A percentile compares a stretch with the other conserved stretches of the same genome.
These are phyloP conservation scores for Lochmaea crataegi DNA, from an alignment of 2,888 invertebrate genomes.

Conservation along the genomic window DNA sequence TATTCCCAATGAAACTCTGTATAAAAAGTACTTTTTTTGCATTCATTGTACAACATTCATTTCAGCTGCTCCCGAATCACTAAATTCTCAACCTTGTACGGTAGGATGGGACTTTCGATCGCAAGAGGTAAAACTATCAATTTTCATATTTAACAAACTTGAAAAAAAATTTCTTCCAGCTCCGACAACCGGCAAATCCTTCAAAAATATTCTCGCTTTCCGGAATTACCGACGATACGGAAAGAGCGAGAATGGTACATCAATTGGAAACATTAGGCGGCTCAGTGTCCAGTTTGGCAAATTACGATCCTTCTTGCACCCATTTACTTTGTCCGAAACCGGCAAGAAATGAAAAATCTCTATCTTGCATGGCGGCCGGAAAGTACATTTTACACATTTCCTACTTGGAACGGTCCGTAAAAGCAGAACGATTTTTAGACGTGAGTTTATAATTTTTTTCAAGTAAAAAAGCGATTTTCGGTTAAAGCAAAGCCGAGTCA, in stretches of 20 bases:
- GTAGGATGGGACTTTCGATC: slow-evolving; percentile 79
- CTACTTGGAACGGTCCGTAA: slow-evolving; percentile 78
- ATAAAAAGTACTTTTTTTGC: not conserved
- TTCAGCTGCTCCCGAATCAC: not conserved
- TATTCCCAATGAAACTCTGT: too few relatives aligned
- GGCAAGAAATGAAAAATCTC: slow-evolving; percentile 86
- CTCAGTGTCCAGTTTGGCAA: slow-evolving; percentile 67
- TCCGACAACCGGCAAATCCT: slow-evolving; percentile 15
- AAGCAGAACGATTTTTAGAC: slow-evolving; percentile 72
- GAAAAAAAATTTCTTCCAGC: not conserved
- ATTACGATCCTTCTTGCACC: slow-evolving; percentile 74
- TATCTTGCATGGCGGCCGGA: slow-evolving; percentile 88
- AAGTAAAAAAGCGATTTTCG: too few relatives aligned
- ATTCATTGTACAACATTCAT: not conserved
- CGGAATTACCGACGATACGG: slow-evolving; percentile 52
- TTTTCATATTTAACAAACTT: not conserved
- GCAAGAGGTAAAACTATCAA: slow-evolving; percentile 33
- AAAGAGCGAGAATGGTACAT: slow-evolving; percentile 46
- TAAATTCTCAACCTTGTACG: slow-evolving; percentile 72
- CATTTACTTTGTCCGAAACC: slow-evolving; percentile 83
- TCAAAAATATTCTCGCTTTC: slow-evolving; percentile 59
- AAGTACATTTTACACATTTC: slow-evolving; percentile 88
- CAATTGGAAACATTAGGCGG: slow-evolving; percentile 69
- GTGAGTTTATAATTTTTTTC: slow-evolving; percentile 64
- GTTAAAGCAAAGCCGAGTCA: too few relatives aligned